phyloP scores from a whole-genome alignment of 2,113 vertebrate species.

The Phoxinus phoxinus region DNA sequence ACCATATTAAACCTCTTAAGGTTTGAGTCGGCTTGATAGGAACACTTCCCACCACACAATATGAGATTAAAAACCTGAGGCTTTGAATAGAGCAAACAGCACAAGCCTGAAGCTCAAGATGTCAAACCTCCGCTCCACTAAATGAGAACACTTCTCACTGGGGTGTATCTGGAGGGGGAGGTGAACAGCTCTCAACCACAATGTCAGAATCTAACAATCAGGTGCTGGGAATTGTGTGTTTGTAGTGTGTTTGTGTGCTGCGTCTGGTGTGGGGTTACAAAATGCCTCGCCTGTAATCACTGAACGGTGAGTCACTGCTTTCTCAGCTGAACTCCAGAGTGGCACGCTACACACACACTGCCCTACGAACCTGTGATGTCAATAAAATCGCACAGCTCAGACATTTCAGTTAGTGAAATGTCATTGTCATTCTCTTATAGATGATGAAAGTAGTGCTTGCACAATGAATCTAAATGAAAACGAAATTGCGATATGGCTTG shows the following conservation, averaged over 20 bases:
- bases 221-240: slow-evolving; percentile 14
- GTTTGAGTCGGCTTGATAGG: slow-evolving; percentile 8
- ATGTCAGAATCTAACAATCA: slow-evolving; percentile 38
- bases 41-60: slow-evolving; percentile 14
- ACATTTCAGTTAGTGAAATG: neutral
- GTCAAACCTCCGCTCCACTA: slow-evolving; percentile 19
- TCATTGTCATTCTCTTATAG: neutral
- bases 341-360: slow-evolving; percentile 14
- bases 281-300: slow-evolving; percentile 31
- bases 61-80: neutral
- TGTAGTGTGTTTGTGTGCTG: slow-evolving; percentile 31
- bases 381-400: neutral
- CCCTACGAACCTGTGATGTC: slow-evolving; percentile 23
- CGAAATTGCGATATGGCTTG: too few relatives aligned
- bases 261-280: slow-evolving; percentile 20
- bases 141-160: slow-evolving; percentile 8
- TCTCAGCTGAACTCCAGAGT: slow-evolving; percentile 1
- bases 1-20: slow-evolving; percentile 11
- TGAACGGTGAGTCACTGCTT: slow-evolving; percentile 14
- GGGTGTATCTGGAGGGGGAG: slow-evolving; percentile 14
- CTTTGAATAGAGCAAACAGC: neutral
- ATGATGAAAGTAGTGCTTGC: neutral
- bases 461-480: neutral
- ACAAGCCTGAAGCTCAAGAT: slow-evolving; percentile 24
- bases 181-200: slow-evolving; percentile 1